Percentiles rank a stretch among this genome's conserved stretches.
These are phyloP conservation scores for Leptarthrus brevirostris DNA, from an alignment of 2,888 invertebrate species.

Conservation along the genomic window DNA sequence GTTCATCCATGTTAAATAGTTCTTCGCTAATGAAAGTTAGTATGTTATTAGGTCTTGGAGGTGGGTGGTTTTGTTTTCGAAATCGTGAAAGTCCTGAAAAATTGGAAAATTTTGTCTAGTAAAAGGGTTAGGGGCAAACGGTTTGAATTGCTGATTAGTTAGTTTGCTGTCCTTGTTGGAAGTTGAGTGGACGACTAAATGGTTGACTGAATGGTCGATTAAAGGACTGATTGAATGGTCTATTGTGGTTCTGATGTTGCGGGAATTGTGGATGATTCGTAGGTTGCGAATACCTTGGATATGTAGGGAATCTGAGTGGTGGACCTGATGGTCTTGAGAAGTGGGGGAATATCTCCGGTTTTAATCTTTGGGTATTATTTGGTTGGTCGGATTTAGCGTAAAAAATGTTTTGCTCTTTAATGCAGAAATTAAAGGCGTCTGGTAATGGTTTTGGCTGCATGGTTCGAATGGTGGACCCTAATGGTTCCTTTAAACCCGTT, in stretches of 20 bases:
- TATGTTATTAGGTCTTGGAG: too few relatives aligned
- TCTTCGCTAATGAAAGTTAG: background rate
- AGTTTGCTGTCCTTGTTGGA: too few relatives aligned
- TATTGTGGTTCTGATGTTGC: background rate
- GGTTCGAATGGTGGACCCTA: slow-evolving; percentile 1
- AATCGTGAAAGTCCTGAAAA: too few relatives aligned
- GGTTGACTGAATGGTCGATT: too few relatives aligned
- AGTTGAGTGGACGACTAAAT: too few relatives aligned
- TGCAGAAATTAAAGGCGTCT: slow-evolving; percentile 18
- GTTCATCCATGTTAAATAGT: background rate
- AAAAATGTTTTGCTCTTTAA: slow-evolving; percentile 41
- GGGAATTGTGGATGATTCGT: background rate
- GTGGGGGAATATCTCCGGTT: too few relatives aligned
- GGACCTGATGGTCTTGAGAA: too few relatives aligned
- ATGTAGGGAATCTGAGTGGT: background rate
- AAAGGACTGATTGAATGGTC: background rate
- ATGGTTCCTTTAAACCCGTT: slow-evolving; percentile 11
- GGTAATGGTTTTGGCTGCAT: slow-evolving; percentile 19
- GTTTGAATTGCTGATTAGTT: background rate
- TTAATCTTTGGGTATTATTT: too few relatives aligned
- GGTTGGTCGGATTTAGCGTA: slow-evolving; percentile 5
- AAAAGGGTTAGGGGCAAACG: background rate
- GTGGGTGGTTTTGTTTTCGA: too few relatives aligned
- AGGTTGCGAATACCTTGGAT: background rate
- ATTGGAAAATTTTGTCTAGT: background rate